Evolutionary conservation across 2,888 invertebrate species (phyloP).

Genomic region (Mimachlamys varia): DNA sequence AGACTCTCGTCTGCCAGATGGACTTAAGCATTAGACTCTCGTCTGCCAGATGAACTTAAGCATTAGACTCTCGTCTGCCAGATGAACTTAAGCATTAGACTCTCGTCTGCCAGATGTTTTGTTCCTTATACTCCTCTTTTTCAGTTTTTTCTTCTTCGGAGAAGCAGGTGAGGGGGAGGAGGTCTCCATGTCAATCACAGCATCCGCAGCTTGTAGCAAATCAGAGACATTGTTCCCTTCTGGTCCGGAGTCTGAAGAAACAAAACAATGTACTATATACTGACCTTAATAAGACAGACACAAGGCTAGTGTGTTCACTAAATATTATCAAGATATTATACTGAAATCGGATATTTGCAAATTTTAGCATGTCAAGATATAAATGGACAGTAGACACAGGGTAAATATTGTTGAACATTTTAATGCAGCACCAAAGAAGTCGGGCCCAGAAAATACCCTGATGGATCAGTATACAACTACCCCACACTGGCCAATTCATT

Average conservation of each 20-base stretch:
- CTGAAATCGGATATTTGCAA: too few species aligned
- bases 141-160: conserved; percentile 16
- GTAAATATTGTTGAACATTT: too few species aligned
- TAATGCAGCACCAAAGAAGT: too few species aligned
- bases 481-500: too few species aligned
- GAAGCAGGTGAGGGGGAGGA: neutral
- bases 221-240: neutral
- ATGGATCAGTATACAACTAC: too few species aligned
- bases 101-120: neutral
- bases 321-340: too few species aligned
- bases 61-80: neutral
- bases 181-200: neutral
- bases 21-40: conserved; percentile 25
- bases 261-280: neutral
- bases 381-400: too few species aligned
- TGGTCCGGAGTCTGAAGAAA: neutral
- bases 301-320: too few species aligned
- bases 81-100: neutral
- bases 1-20: neutral
- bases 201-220: conserved; percentile 17
- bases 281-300: too few species aligned
- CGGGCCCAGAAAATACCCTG: too few species aligned
- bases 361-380: too few species aligned
- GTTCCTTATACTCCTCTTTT: neutral
- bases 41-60: neutral